These are phyloP conservation scores for Hyla sarda DNA, from an alignment of 2,113 vertebrate species.

Conservation along the genomic window DNA sequence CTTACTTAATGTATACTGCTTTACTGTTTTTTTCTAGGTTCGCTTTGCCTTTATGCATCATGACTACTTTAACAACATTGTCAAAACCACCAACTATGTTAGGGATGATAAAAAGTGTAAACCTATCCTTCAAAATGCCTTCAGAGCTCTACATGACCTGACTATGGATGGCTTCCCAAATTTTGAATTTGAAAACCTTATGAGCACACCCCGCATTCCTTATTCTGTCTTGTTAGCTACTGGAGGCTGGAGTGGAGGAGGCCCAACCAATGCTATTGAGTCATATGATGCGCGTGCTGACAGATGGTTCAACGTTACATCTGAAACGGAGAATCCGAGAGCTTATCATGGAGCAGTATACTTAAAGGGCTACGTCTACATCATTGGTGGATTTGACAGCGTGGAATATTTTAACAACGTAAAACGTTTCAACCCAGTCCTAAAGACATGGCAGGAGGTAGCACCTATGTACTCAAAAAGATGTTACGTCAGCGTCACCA, in stretches of 20 bases:
- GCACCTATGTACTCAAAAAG: constrained; percentile 81
- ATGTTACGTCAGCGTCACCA: constrained; percentile 80
- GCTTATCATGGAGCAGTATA: constrained; percentile 77
- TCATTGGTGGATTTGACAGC: constrained; percentile 80
- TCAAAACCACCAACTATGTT: constrained; percentile 76
- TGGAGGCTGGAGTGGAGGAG: constrained; percentile 78
- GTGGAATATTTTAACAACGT: constrained; percentile 78
- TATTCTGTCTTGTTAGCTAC: constrained; percentile 77
- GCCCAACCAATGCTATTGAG: constrained; percentile 77
- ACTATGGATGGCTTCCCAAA: constrained; percentile 68
- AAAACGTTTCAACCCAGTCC: constrained; percentile 75
- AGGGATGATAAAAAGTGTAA: constrained; percentile 74
- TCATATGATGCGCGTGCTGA: constrained; percentile 77
- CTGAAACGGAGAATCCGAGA: constrained; percentile 71
- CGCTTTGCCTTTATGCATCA: constrained; percentile 75
- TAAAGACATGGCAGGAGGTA: constrained; percentile 77
- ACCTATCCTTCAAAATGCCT: constrained; percentile 70
- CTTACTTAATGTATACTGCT: no score
- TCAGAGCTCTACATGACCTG: constrained; percentile 76
- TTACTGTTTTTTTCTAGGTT: constrained; percentile 67
- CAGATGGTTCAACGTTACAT: constrained; percentile 76
- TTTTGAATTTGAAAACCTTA: constrained; percentile 62
- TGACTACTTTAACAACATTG: constrained; percentile 78
- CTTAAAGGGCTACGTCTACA: constrained; percentile 77
- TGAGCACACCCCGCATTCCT: constrained; percentile 80